A percentile compares a stretch with the other conserved stretches of the same genome.
These are phyloP conservation scores for Pollachius pollachius DNA, from an alignment of 2,113 vertebrate genomes.

Conservation along the genomic window DNA sequence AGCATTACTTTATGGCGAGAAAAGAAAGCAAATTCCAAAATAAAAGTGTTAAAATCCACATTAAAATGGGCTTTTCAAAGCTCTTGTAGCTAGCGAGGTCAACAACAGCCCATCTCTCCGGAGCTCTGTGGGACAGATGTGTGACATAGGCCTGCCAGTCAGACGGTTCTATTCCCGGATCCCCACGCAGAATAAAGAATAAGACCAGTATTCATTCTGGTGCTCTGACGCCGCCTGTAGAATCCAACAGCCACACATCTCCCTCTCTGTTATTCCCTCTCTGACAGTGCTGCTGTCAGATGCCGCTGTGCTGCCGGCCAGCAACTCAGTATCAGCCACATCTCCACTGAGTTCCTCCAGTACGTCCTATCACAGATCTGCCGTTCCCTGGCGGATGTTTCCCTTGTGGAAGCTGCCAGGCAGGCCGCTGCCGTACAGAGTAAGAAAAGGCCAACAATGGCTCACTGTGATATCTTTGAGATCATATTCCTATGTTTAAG, in stretches of 20 bases:
- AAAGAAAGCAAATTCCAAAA: too few species aligned
- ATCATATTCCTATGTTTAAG: background rate
- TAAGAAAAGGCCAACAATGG: background rate
- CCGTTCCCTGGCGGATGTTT: slow-evolving; percentile 30
- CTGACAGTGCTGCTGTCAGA: slow-evolving; percentile 40
- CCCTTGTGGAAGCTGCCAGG: slow-evolving; percentile 12
- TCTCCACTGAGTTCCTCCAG: slow-evolving; percentile 37
- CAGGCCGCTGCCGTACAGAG: slow-evolving; percentile 6
- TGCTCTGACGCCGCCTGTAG: slow-evolving; percentile 40
- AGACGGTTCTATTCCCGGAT: too few species aligned
- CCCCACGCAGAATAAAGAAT: background rate
- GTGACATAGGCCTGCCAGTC: too few species aligned
- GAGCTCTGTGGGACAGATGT: too few species aligned
- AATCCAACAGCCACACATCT: slow-evolving; percentile 52
- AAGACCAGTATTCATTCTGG: slow-evolving; percentile 41
- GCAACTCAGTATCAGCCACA: slow-evolving; percentile 46
- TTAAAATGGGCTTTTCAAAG: too few species aligned
- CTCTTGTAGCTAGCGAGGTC: too few species aligned
- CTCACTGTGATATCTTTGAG: background rate
- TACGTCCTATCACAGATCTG: slow-evolving; percentile 43
- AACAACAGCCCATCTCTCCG: too few species aligned
- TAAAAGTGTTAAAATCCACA: too few species aligned
- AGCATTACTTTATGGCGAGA: too few species aligned
- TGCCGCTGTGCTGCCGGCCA: slow-evolving; percentile 29
- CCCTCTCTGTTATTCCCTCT: slow-evolving; percentile 39